Percentiles rank a stretch among this genome's conserved stretches.
phyloP scores from a whole-genome alignment of 2,888 invertebrate genomes.

The Zele albiditarsus region DNA sequence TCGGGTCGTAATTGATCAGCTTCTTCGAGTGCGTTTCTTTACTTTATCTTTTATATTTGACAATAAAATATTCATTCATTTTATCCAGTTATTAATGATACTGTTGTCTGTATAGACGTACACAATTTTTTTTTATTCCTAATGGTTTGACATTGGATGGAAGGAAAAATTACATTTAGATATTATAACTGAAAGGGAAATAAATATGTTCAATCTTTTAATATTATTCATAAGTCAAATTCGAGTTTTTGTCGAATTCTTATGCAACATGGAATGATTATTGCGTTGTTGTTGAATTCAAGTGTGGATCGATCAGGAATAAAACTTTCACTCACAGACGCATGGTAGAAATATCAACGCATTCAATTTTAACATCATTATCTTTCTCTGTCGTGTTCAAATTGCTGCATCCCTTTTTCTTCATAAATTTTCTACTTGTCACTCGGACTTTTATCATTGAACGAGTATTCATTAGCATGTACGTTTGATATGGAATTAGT shows the following conservation, averaged over 20 bases:
- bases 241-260: background rate
- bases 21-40: constrained; percentile 7
- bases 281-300: background rate
- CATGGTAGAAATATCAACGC: constrained; percentile 17
- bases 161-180: background rate
- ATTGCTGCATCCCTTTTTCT: background rate
- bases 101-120: background rate
- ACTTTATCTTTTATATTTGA: background rate
- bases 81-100: background rate
- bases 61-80: background rate
- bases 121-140: background rate
- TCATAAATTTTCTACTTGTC: constrained; percentile 16
- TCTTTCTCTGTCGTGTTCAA: background rate
- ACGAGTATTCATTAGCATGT: background rate
- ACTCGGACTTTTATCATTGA: background rate
- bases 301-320: background rate
- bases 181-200: background rate
- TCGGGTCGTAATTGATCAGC: constrained; percentile 39
- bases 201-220: background rate
- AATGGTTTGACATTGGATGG: background rate
- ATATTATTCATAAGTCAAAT: background rate
- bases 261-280: background rate
- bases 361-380: background rate
- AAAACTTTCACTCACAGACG: constrained; percentile 22
- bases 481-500: background rate